Conservation (phyloP, 2,888 invertebrate species). For the Metalampra italica region DNA sequence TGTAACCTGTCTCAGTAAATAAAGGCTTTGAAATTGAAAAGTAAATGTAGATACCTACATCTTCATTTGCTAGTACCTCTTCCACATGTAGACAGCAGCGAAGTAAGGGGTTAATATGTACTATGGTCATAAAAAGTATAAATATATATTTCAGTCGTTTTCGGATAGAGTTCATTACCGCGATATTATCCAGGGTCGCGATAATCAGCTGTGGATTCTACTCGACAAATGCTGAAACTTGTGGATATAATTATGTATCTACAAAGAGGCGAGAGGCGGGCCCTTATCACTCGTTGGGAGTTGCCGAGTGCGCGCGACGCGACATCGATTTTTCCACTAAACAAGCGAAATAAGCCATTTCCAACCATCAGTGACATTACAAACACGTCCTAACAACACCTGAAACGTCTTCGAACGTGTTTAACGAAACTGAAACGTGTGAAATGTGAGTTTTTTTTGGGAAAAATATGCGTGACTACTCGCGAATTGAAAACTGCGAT, state of each 20-base stretch:
- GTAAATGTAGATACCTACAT: no score
- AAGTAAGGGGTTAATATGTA: no score
- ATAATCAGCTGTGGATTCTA: no score
- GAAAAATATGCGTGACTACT: constrained; percentile 55
- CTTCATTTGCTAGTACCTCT: no score
- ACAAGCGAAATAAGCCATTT: constrained; percentile 66
- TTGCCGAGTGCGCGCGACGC: constrained; percentile 63
- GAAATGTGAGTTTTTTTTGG: constrained; percentile 48
- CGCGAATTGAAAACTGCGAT: constrained; percentile 42
- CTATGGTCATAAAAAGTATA: no score
- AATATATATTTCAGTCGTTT: no score
- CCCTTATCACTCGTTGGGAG: constrained; percentile 8
- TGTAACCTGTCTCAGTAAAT: no score
- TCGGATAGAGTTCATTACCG: no score
- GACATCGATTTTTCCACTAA: constrained; percentile 70
- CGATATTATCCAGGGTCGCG: no score
- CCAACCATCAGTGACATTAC: constrained; percentile 56
- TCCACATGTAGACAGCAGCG: no score
- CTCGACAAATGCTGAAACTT: no score
- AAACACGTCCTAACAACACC: constrained; percentile 56
- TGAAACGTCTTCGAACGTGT: constrained; percentile 25
- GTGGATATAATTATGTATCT: not conserved
- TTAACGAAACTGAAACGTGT: constrained; percentile 28
- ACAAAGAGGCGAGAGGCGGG: not conserved
- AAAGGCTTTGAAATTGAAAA: no score